phyloP scores from a whole-genome alignment of 2,113 vertebrate genomes.

The Epinephelus fuscoguttatus region DNA sequence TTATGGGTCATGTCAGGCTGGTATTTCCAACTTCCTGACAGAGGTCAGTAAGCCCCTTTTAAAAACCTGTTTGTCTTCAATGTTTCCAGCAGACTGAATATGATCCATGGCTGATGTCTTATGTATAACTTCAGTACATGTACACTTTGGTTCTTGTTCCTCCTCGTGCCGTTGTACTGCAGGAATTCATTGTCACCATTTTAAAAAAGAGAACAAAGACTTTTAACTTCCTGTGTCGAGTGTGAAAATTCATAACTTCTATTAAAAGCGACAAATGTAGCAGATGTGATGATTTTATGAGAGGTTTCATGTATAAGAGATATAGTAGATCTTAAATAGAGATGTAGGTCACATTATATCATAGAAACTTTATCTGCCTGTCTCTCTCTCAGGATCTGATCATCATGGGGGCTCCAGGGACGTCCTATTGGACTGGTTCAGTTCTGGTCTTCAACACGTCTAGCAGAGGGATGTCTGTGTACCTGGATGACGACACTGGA shows the following conservation, averaged over 20 bases:
- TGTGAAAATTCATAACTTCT: not conserved
- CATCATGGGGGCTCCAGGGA: conserved; percentile 96
- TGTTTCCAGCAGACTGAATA: not conserved
- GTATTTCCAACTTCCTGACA: conserved; percentile 77
- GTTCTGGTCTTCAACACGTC: conserved; percentile 91
- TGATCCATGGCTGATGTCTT: not conserved
- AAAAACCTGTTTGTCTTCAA: not conserved
- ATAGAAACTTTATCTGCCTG: not conserved
- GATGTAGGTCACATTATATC: not conserved
- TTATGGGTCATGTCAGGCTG: conserved; percentile 81
- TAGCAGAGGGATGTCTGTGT: conserved; percentile 83
- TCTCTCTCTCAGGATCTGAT: conserved; percentile 88
- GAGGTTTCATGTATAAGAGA: not conserved
- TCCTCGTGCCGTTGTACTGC: not conserved
- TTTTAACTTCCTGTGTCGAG: not conserved
- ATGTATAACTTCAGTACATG: not conserved
- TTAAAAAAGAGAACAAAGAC: not conserved
- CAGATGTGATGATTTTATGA: not conserved
- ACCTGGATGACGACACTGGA: conserved; percentile 81
- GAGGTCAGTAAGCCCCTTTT: conserved; percentile 60
- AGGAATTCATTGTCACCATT: not conserved
- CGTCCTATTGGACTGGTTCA: conserved; percentile 94
- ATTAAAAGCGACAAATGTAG: not conserved
- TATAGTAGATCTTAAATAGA: not conserved
- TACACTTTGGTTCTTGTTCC: not conserved